Evolutionary conservation across 2,888 invertebrate species (phyloP).

Genomic region (Teleiodes luculella): DNA sequence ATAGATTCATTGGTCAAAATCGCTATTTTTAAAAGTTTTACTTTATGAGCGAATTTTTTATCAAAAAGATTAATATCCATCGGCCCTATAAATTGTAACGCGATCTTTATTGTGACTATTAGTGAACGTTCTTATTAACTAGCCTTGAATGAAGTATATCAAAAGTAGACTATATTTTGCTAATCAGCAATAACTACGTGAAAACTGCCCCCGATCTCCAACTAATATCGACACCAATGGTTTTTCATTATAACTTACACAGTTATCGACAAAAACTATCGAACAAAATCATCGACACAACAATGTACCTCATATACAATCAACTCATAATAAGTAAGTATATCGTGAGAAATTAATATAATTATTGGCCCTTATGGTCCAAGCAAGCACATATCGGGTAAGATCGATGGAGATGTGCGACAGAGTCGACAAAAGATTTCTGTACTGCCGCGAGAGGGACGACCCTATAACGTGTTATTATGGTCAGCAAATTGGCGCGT

Average conservation of each 20-base stretch:
- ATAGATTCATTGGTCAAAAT: too few species aligned
- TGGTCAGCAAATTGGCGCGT: slow-evolving; percentile 55
- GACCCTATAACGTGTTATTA: slow-evolving; percentile 50
- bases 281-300: slow-evolving; percentile 32
- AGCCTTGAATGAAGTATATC: too few species aligned
- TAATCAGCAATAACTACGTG: slow-evolving; percentile 23
- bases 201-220: slow-evolving; percentile 18
- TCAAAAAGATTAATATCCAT: too few species aligned
- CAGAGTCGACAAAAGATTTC: slow-evolving; percentile 28
- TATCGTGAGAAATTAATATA: slow-evolving; percentile 59
- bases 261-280: slow-evolving; percentile 29
- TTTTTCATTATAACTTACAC: slow-evolving; percentile 22
- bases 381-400: slow-evolving; percentile 32
- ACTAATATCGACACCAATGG: slow-evolving; percentile 15
- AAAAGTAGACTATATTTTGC: not conserved
- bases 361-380: slow-evolving; percentile 54
- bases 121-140: too few species aligned
- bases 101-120: too few species aligned
- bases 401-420: slow-evolving; percentile 41
- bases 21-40: too few species aligned
- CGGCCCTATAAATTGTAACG: too few species aligned
- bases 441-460: slow-evolving; percentile 35
- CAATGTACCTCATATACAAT: slow-evolving; percentile 42
- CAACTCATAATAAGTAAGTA: slow-evolving; percentile 58
- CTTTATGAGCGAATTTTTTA: too few species aligned